Conservation (phyloP, 1,140 invertebrate species). For the Calliphora vicina region DNA sequence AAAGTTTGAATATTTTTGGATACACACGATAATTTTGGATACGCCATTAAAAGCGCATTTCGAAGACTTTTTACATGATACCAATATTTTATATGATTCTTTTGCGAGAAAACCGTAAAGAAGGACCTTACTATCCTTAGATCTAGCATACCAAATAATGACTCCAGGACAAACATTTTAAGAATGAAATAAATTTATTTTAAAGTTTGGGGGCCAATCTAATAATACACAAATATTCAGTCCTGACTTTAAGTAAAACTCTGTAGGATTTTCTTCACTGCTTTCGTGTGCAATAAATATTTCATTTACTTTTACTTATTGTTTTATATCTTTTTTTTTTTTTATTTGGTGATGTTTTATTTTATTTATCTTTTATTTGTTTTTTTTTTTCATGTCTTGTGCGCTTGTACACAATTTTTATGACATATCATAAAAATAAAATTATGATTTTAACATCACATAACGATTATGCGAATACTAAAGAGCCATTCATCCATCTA, state of each 20-base stretch:
- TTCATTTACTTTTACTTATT: constrained; percentile 35
- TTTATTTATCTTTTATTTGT: neutral
- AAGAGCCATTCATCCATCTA: neutral
- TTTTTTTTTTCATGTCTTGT: neutral
- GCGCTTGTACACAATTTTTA: neutral
- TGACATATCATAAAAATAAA: constrained; percentile 6
- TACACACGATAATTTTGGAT: too few species aligned
- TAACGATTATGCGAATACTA: neutral
- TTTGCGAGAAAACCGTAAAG: too few species aligned
- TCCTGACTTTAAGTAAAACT: neutral
- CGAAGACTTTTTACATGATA: too few species aligned
- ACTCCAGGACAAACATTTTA: too few species aligned
- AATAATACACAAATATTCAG: neutral
- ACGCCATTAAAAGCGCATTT: too few species aligned
- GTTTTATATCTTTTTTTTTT: constrained; percentile 2
- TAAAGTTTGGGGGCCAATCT: too few species aligned
- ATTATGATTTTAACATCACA: neutral
- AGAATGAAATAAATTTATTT: too few species aligned
- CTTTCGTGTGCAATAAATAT: constrained; percentile 23
- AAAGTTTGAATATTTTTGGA: too few species aligned
- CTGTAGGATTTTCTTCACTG: neutral
- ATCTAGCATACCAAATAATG: too few species aligned
- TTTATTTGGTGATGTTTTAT: neutral
- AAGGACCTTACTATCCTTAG: too few species aligned
- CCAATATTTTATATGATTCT: too few species aligned